Percentiles rank a stretch among this genome's conserved stretches.
These are phyloP conservation scores for Harlomillsia oculata DNA, from an alignment of 1,140 invertebrate species.

Conservation along the genomic window DNA sequence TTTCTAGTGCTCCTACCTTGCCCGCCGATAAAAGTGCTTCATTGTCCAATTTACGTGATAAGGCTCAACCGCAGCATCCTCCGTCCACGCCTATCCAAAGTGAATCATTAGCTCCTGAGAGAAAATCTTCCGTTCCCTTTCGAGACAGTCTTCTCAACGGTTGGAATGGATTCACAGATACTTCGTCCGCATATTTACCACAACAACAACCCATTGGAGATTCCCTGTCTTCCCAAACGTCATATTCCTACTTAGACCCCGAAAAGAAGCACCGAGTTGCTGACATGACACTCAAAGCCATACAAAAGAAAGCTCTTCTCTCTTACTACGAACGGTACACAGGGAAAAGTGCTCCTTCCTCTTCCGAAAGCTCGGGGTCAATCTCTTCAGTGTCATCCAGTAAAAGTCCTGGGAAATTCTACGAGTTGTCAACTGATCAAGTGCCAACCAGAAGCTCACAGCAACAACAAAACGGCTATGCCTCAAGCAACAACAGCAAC, in stretches of 20 bases:
- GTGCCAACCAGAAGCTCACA: neutral
- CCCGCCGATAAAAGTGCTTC: slow-evolving; percentile 8
- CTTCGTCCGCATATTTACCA: slow-evolving; percentile 4
- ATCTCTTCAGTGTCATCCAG: neutral
- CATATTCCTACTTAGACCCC: slow-evolving; percentile 62
- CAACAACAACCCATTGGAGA: neutral
- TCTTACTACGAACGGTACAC: slow-evolving; percentile 71
- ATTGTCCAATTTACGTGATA: slow-evolving; percentile 2
- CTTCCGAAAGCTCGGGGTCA: neutral
- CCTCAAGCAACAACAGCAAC: neutral
- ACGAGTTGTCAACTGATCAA: neutral
- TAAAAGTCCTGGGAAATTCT: slow-evolving; percentile 1
- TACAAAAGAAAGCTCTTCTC: slow-evolving; percentile 74
- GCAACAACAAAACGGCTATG: neutral
- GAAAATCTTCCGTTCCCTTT: slow-evolving; percentile 11
- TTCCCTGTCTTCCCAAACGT: slow-evolving; percentile 37
- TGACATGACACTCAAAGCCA: slow-evolving; percentile 67
- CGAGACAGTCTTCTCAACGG: slow-evolving; percentile 30
- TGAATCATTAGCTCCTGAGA: neutral
- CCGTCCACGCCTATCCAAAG: neutral
- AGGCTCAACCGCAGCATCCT: slow-evolving; percentile 4
- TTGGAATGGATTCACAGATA: slow-evolving; percentile 30
- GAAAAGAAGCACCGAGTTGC: slow-evolving; percentile 63
- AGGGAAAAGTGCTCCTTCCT: slow-evolving; percentile 26
- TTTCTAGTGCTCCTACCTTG: neutral